These are phyloP conservation scores for Mergus octosetaceus DNA, from an alignment of 2,797 vertebrate species.

Conservation along the genomic window DNA sequence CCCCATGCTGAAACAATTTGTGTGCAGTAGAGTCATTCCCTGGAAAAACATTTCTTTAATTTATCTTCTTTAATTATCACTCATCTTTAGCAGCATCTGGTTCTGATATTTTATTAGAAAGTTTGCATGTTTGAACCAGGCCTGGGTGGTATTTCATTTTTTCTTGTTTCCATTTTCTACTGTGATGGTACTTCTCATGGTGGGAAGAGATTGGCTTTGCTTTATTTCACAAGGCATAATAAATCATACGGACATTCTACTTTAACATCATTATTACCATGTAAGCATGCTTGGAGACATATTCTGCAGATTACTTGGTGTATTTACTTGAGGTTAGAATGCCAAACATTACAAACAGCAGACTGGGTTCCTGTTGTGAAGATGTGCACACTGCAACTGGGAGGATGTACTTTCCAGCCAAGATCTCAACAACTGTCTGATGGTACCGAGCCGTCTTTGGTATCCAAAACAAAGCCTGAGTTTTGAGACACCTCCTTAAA, in stretches of 20 bases:
- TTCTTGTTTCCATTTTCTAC: conserved; percentile 71
- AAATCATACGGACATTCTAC: conserved; percentile 70
- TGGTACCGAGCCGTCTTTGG: neutral
- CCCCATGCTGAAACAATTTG: conserved; percentile 76
- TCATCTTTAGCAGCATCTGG: conserved; percentile 80
- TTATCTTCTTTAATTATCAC: conserved; percentile 83
- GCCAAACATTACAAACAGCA: conserved; percentile 61
- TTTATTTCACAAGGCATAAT: conserved; percentile 72
- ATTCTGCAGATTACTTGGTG: conserved; percentile 42
- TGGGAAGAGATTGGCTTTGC: conserved; percentile 61
- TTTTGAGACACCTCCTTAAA: conserved; percentile 15
- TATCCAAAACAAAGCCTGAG: neutral
- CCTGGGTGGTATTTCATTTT: conserved; percentile 72
- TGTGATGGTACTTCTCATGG: conserved; percentile 72
- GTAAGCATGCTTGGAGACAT: conserved; percentile 63
- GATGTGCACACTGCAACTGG: conserved; percentile 7
- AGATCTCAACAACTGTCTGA: neutral
- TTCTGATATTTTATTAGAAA: conserved; percentile 82
- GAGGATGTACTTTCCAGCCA: neutral
- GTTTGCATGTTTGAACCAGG: conserved; percentile 71
- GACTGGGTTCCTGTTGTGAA: conserved; percentile 28
- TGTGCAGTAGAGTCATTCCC: conserved; percentile 71
- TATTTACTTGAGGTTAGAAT: conserved; percentile 69
- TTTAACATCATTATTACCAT: conserved; percentile 64
- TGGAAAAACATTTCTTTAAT: conserved; percentile 79